Evolutionary conservation across 2,888 invertebrate genomes (phyloP).

Genomic region (Drosophila flavopinicola): DNA sequence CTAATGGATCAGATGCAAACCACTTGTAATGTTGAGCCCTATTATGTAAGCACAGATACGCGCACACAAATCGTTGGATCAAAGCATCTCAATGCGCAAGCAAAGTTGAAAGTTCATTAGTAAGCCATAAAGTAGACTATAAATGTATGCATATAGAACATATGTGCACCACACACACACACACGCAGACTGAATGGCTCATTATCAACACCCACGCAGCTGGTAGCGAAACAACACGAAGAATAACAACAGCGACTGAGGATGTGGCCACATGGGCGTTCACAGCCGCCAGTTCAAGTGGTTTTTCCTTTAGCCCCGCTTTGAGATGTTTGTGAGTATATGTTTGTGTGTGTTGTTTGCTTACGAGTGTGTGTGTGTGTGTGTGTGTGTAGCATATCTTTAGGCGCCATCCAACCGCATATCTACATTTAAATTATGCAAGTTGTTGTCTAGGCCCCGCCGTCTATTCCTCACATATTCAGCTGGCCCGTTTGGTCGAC

Average conservation of each 20-base stretch:
- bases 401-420: constrained; percentile 78
- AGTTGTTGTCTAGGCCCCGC: constrained; percentile 65
- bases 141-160: constrained; percentile 60
- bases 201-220: constrained; percentile 71
- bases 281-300: constrained; percentile 67
- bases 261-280: constrained; percentile 43
- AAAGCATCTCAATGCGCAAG: constrained; percentile 47
- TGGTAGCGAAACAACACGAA: constrained; percentile 33
- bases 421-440: constrained; percentile 80
- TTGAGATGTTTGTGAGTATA: constrained; percentile 14
- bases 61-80: constrained; percentile 45
- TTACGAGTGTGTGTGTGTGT: constrained; percentile 15
- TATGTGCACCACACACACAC: constrained; percentile 41
- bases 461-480: constrained; percentile 44
- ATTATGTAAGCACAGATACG: constrained; percentile 27
- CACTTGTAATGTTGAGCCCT: constrained; percentile 12
- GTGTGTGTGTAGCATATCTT: constrained; percentile 60
- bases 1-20: constrained; percentile 22
- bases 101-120: constrained; percentile 78
- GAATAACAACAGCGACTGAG: constrained; percentile 31
- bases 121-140: constrained; percentile 79
- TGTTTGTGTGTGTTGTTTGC: constrained; percentile 1
- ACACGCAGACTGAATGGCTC: constrained; percentile 61
- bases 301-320: constrained; percentile 63
- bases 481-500: constrained; percentile 31